Conservation (phyloP, 2,113 vertebrate genomes). For the Caranx ignobilis region DNA sequence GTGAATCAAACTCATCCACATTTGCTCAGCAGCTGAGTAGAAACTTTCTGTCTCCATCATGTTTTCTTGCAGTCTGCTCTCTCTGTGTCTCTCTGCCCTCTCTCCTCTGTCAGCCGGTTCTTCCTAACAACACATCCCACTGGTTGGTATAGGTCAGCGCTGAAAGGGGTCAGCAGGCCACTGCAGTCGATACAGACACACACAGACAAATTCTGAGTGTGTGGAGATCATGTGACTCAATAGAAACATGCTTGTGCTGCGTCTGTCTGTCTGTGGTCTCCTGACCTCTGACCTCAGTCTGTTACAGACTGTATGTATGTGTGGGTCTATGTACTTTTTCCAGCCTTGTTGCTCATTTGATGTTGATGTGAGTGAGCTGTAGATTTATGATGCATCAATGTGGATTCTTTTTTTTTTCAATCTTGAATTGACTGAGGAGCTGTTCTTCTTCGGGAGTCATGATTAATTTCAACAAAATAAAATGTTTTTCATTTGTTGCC, state of each 20-base stretch:
- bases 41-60: neutral
- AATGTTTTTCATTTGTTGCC: neutral
- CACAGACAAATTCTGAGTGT: neutral
- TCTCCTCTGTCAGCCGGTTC: constrained; percentile 28
- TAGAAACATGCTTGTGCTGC: constrained; percentile 38
- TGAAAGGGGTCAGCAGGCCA: constrained; percentile 47
- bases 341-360: neutral
- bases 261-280: constrained; percentile 9
- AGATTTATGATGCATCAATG: neutral
- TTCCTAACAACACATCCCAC: constrained; percentile 37
- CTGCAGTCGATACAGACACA: constrained; percentile 51
- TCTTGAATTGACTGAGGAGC: neutral
- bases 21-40: neutral
- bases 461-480: neutral
- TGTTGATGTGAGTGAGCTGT: neutral
- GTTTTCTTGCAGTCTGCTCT: neutral
- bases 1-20: neutral
- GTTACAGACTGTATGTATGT: neutral
- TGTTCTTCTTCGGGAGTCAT: neutral
- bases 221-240: constrained; percentile 28
- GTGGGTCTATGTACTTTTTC: neutral
- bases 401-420: neutral
- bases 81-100: neutral
- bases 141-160: constrained; percentile 53
- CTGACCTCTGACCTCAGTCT: constrained; percentile 22